phyloP scores from a whole-genome alignment of 2,113 vertebrate species.

The Pan troglodytes region NHGRI_mPanTro3-v2.1_pri NC_086015.1:69976501-69977000 shows the following conservation, averaged over 20 bases:
- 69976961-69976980: neutral
- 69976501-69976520: neutral
- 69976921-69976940: neutral
- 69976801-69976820: neutral
- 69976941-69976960: neutral
- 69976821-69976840: neutral
- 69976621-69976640: neutral
- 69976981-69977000: neutral
- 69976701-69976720: neutral
- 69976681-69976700: neutral
- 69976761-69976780: neutral
- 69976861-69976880: neutral
- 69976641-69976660: neutral
- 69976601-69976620: neutral
- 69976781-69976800: neutral
- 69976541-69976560: neutral
- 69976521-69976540: neutral
- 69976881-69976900: neutral
- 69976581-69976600: neutral
- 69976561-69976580: neutral
- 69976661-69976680: neutral
- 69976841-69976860: neutral
- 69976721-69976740: neutral
- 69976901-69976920: neutral
- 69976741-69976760: neutral